Percentiles rank a stretch among this genome's conserved stretches.
Conservation (phyloP, 1,140 invertebrate genomes). For the Protaetia brevitarsis region DNA sequence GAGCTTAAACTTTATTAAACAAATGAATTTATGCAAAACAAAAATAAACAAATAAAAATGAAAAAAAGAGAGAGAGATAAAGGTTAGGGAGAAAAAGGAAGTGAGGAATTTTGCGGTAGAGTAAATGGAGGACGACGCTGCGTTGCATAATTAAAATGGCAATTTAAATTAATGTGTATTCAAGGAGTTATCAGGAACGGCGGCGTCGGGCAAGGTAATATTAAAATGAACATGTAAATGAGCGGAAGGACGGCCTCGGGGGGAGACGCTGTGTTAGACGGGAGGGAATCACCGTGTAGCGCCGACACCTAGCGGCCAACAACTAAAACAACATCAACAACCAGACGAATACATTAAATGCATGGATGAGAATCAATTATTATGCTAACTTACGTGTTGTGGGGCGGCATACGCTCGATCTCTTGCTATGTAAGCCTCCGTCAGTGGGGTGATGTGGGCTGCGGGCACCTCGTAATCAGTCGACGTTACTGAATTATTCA, state of each 20-base stretch:
- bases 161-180: not conserved
- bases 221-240: too few species aligned
- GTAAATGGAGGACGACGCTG: not conserved
- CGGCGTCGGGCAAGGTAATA: too few species aligned
- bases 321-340: slow-evolving; percentile 28
- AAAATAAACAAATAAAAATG: too few species aligned
- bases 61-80: not conserved
- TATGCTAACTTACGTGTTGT: slow-evolving; percentile 42
- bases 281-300: too few species aligned
- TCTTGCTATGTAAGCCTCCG: slow-evolving; percentile 45
- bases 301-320: not conserved
- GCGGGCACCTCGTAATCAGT: slow-evolving; percentile 36
- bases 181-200: not conserved
- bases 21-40: too few species aligned
- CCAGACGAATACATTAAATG: slow-evolving; percentile 31
- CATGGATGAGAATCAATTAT: slow-evolving; percentile 32
- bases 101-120: too few species aligned
- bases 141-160: not conserved
- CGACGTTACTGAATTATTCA: slow-evolving; percentile 46
- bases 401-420: slow-evolving; percentile 43
- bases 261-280: too few species aligned
- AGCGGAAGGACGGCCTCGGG: too few species aligned
- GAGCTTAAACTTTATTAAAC: not conserved
- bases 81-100: slow-evolving; percentile 30
- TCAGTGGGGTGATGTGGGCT: slow-evolving; percentile 40